Conservation (phyloP, 2,113 vertebrate genomes). For the Naja naja region DNA sequence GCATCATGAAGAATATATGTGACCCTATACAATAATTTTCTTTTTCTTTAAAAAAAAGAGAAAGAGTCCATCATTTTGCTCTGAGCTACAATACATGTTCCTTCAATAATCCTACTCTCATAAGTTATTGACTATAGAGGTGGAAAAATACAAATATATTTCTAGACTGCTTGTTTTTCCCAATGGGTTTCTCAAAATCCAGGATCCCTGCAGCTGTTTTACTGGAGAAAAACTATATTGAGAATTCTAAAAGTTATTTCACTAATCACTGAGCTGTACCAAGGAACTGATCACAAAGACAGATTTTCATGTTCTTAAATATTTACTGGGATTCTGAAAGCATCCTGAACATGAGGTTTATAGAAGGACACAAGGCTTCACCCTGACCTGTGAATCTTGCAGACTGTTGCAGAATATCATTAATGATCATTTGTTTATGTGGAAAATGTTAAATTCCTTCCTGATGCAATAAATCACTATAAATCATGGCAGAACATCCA, state of each 20-base stretch:
- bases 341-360: background rate
- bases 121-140: background rate
- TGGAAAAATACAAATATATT: background rate
- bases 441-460: constrained; percentile 14
- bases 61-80: background rate
- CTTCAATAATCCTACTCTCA: background rate
- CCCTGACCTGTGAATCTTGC: background rate
- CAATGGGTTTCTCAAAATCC: background rate
- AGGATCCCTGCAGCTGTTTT: background rate
- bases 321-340: background rate
- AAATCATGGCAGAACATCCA: constrained; percentile 21
- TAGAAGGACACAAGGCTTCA: background rate
- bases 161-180: background rate
- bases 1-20: background rate
- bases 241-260: background rate
- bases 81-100: background rate
- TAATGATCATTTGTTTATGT: constrained; percentile 20
- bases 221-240: background rate
- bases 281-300: background rate
- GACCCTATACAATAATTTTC: background rate
- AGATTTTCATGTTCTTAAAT: background rate
- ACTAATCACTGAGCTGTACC: background rate
- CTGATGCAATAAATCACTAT: constrained; percentile 6
- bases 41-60: background rate
- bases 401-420: background rate